Conservation (phyloP, 1,140 invertebrate species). For the Choristoneura fumiferana region DNA sequence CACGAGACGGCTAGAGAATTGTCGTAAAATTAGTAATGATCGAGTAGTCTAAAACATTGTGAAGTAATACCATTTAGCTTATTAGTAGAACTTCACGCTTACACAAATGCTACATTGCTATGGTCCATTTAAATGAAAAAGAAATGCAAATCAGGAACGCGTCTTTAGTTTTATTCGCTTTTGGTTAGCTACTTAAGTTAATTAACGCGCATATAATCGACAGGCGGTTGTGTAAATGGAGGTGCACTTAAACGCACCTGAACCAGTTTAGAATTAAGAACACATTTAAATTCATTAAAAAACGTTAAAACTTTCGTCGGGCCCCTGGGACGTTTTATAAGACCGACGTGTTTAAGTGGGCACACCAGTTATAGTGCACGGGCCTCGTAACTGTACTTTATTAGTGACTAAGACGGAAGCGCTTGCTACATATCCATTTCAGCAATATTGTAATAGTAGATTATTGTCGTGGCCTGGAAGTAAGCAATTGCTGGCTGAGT, state of each 20-base stretch:
- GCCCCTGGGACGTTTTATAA: slow-evolving; percentile 41
- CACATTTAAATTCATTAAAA: slow-evolving; percentile 72
- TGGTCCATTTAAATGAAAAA: slow-evolving; percentile 8
- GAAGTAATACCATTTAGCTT: background rate
- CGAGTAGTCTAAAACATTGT: too few relatives aligned
- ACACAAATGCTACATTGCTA: background rate
- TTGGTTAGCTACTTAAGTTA: slow-evolving; percentile 17
- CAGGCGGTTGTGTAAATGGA: slow-evolving; percentile 19
- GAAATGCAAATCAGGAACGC: slow-evolving; percentile 12
- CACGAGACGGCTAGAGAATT: too few relatives aligned
- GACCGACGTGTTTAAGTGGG: slow-evolving; percentile 46
- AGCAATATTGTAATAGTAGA: too few relatives aligned
- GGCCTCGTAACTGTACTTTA: too few relatives aligned
- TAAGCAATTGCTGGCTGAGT: too few relatives aligned
- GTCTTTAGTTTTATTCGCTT: slow-evolving; percentile 18
- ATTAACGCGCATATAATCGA: slow-evolving; percentile 17
- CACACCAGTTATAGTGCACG: slow-evolving; percentile 37
- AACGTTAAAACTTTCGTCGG: slow-evolving; percentile 63
- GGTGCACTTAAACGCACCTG: slow-evolving; percentile 52
- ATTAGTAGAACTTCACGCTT: background rate
- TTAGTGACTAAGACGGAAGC: too few relatives aligned
- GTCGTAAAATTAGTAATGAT: too few relatives aligned
- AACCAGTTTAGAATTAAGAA: slow-evolving; percentile 72
- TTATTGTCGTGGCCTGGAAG: too few relatives aligned
- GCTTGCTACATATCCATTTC: too few relatives aligned